Evolutionary conservation across 2,888 invertebrate species (phyloP), one percentile per base, ranked within the genome.

Genomic region (Noctua fimbriata): DNA sequence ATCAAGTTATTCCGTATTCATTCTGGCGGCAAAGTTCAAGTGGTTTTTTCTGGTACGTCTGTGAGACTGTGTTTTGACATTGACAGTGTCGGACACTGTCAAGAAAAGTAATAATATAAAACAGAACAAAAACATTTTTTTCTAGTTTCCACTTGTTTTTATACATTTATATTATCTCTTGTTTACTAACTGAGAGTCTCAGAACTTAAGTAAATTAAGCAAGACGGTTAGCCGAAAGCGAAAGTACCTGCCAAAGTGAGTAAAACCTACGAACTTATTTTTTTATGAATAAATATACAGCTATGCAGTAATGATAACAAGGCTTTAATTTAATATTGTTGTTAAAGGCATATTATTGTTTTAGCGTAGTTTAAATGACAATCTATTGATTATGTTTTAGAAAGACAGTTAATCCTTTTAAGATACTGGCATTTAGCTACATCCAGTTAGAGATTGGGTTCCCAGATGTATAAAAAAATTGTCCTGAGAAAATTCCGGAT

Each of bases 171-270:
- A 0, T 28, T 18, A 5, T 65, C 52, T 32, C 14, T 1, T 63
- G 16, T 10, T 32, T 44, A 67, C 16, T 16, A 36, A 14, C 16
- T 63, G 32, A n/a, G 12, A 41, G 12, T 5, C 21, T 21, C 18
- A 9, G 44, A 36, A 44, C 18, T 1, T 47, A 18, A 44, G 32
- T 47, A 55, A 1, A 47, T 71, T 44, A 16, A 41, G 6, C 24
- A 73, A 65, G 18, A 47, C 18, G 14, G 49, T 49, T 47, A 41
- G 3, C 18, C 36, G 36, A 21, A 36, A 18, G 21, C n/a, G 32
- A 16, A 78, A 77, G 16, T 12, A 28, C 49, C 7, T 60, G 52
- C 0, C 7, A 73, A 21, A 36, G 82, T 73, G 65, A 65, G 63
- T 82, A 28, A 74, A 65, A 63, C 24, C 0, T 24, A 73, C 1